Percentiles rank a stretch among this genome's conserved stretches.
Evolutionary conservation across 2,113 vertebrate genomes (phyloP).

Genomic region (Amia ocellicauda): DNA sequence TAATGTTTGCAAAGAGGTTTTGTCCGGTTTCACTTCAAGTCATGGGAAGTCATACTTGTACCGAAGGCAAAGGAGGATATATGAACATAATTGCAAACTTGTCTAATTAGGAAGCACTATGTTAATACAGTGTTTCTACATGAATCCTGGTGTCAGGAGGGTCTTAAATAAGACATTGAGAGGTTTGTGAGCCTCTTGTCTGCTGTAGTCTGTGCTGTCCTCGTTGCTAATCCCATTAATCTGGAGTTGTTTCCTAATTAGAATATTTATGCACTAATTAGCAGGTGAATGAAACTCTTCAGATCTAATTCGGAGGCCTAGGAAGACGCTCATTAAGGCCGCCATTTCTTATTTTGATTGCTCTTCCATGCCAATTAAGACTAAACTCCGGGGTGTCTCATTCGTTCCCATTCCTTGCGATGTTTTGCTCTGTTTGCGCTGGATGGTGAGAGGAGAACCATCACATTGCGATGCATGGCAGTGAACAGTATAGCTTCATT

Average conservation of each 20-base stretch:
- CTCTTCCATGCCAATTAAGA: constrained; percentile 58
- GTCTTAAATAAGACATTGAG: constrained; percentile 46
- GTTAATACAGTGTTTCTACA: constrained; percentile 56
- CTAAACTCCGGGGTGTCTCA: constrained; percentile 29
- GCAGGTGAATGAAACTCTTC: constrained; percentile 64
- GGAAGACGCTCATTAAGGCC: constrained; percentile 58
- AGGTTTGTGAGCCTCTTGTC: constrained; percentile 51
- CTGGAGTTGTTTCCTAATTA: constrained; percentile 71
- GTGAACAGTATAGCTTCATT: no score
- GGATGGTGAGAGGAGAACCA: background rate
- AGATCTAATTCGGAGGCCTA: constrained; percentile 59
- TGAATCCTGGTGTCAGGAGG: constrained; percentile 65
- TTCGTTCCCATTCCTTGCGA: background rate
- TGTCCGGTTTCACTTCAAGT: no score
- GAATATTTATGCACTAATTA: constrained; percentile 84
- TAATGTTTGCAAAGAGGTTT: no score
- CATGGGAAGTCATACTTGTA: no score
- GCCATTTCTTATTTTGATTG: constrained; percentile 59
- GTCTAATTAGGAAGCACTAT: constrained; percentile 66
- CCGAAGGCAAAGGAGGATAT: no score
- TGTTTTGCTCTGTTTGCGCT: background rate
- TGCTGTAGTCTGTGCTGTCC: constrained; percentile 44
- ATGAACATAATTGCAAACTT: constrained; percentile 47
- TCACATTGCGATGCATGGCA: no score
- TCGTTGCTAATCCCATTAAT: constrained; percentile 63